Evolutionary conservation across 2,113 vertebrate genomes (phyloP), one percentile per base, ranked within the genome.

Genomic region (Xiphophorus couchianus): DNA sequence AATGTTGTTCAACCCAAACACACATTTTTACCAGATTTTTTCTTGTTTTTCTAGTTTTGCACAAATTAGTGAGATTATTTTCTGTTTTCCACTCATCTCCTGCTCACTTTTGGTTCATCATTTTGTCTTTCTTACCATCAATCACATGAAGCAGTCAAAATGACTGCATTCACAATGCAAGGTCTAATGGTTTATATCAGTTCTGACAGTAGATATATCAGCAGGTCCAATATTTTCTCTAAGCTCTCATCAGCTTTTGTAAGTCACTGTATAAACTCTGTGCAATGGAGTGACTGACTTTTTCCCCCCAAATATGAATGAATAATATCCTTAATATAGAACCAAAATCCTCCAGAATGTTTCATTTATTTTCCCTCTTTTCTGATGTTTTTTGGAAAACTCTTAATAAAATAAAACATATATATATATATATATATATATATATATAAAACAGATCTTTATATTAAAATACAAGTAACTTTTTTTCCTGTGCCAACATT

Each of bases 71-170:
- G 25, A 61, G n/a, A 62, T 62, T 48, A 48, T 48, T 48, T 19
- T 17, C 44, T 48, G 1, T 48, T 48, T 48, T 48, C 17, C 13
- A 4, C 11, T 17, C 15, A 13, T 35, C 44, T 25, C 15, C 35
- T 4, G 0, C 77, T 39, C 42, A 80, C 73, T 35, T 84, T 33
- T 67, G 65, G 44, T 62, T 42, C 28, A 69, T 42, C 31, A 69
- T 69, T 66, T 85, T 64, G 28, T 80, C 19, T n/a, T 12, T 71
- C 66, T 8, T 5, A 58, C 67, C 60, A 42, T 62, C 70, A 27
- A n/a, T 35, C 13, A 22, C 80, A 66, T 64, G 29, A 37, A 65
- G 48, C 14, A 0, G 5, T 71, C 35, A 51, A 30, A 62, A 17
- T 8, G 51, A 25, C 51, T 58, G 22, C 25, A 5, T 77, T 78